Evolutionary conservation across 2,113 vertebrate species (phyloP), one percentile per base, ranked within the genome.

Genomic region (Chlorodrepanis virens): DNA sequence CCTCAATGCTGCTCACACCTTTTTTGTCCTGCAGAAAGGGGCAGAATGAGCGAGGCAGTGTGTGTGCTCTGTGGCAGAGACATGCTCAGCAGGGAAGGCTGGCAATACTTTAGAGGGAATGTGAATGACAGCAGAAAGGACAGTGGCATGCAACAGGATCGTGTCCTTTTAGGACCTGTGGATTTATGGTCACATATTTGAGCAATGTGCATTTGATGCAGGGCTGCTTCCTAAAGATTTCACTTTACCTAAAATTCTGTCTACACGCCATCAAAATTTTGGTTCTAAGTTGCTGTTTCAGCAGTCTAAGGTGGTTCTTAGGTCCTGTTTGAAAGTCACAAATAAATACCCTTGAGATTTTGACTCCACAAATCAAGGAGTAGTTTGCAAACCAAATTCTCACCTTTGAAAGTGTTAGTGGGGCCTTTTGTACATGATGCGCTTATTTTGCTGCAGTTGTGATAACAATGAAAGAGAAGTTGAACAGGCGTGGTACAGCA

Each of bases 311-410:
- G 22, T 80, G 25, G 37, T 68, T 83, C 45, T 74, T 42, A 72
- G 27, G 28, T 52, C 27, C 52, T n/a, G 17, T 56, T 57, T 82
- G 20, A 76, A 89, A 92, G 68, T 52, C 31, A 68, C 13, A 4
- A 31, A 1, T 42, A 59, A 59, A 35, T 59, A 61, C 18, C 27
- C 33, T 77, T 81, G 47, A 74, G 56, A 64, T 39, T 84, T 92
- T 70, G 70, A 35, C 56, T 81, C 47, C 40, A 52, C 52, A 71
- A 87, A 68, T 87, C 69, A 44, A 45, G 44, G 56, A 57, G 21
- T 70, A 71, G 64, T 86, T 78, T 92, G 69, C 80, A 96, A 90
- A 89, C n/a, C 50, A 83, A 20, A 69, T 91, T 81, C 47, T 95
- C 49, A 19, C 47, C 5, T 75, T 60, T 79, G 49, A n/a, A 89